phyloP scores from a whole-genome alignment of 2,888 invertebrate species.

The Machimus rusticus region DNA sequence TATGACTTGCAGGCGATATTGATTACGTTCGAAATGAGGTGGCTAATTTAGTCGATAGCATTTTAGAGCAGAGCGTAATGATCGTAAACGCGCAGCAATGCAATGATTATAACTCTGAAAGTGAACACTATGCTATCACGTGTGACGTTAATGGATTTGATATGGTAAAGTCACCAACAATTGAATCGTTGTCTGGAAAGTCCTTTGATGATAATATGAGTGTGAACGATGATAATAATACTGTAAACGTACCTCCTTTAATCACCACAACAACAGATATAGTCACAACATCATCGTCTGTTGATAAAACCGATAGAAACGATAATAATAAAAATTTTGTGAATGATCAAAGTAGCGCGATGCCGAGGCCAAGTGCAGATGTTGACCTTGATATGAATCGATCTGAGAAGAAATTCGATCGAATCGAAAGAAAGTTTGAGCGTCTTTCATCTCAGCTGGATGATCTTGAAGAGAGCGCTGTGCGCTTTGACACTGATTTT shows the following conservation, averaged over 20 bases:
- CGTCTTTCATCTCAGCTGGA: constrained; percentile 57
- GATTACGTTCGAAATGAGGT: constrained; percentile 59
- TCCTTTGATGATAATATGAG: constrained; percentile 62
- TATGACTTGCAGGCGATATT: constrained; percentile 25
- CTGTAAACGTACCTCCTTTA: constrained; percentile 30
- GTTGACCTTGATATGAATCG: background rate
- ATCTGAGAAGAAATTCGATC: constrained; percentile 52
- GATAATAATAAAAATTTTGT: constrained; percentile 44
- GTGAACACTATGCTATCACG: constrained; percentile 62
- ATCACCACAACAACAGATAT: constrained; percentile 34
- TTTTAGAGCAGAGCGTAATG: constrained; percentile 60
- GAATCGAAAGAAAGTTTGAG: constrained; percentile 60
- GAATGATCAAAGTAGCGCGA: constrained; percentile 48
- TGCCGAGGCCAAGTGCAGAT: constrained; percentile 29
- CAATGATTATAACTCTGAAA: constrained; percentile 57
- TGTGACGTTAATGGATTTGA: constrained; percentile 60
- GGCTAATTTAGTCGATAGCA: constrained; percentile 59
- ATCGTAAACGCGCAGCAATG: constrained; percentile 56
- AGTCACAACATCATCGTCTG: constrained; percentile 40
- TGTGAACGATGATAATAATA: constrained; percentile 56
- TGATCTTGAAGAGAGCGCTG: constrained; percentile 55
- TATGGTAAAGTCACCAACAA: constrained; percentile 61
- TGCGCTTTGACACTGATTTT: constrained; percentile 57
- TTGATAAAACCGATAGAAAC: constrained; percentile 5
- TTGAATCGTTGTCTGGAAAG: constrained; percentile 62